Evolutionary conservation across 2,797 vertebrate species (phyloP).

Genomic region (Poecilia velifera): DNA sequence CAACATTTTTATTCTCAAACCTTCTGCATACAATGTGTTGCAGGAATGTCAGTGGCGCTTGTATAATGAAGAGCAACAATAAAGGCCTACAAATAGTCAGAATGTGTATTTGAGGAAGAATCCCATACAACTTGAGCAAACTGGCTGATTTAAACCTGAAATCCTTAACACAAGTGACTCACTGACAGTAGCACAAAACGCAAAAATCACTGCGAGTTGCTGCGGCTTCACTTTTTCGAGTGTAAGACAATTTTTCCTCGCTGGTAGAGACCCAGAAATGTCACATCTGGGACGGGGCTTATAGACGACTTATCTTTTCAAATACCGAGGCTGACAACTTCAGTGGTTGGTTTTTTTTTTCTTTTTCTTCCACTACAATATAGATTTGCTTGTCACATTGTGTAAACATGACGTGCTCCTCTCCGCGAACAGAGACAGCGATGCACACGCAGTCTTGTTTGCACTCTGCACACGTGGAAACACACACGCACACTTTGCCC

Average conservation of each 20-base stretch:
- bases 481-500: slow-evolving; percentile 40
- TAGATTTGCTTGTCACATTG: slow-evolving; percentile 74
- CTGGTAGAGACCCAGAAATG: slow-evolving; percentile 73
- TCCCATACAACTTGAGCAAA: slow-evolving; percentile 21
- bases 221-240: slow-evolving; percentile 51
- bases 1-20: slow-evolving; percentile 9
- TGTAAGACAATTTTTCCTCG: slow-evolving; percentile 48
- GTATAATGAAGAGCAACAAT: neutral
- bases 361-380: slow-evolving; percentile 13
- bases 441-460: slow-evolving; percentile 11
- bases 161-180: slow-evolving; percentile 46
- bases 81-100: slow-evolving; percentile 11
- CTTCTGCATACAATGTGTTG: slow-evolving; percentile 11
- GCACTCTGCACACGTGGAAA: slow-evolving; percentile 6
- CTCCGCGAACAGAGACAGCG: slow-evolving; percentile 9
- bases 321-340: slow-evolving; percentile 57
- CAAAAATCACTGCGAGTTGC: slow-evolving; percentile 45
- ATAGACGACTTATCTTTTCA: slow-evolving; percentile 62
- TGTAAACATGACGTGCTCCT: slow-evolving; percentile 61
- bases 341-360: slow-evolving; percentile 38
- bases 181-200: neutral
- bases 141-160: slow-evolving; percentile 53
- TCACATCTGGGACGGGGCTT: slow-evolving; percentile 64
- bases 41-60: neutral
- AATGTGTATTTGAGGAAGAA: slow-evolving; percentile 21